Percentiles rank a stretch among this genome's conserved stretches.
Conservation (phyloP, 2,888 invertebrate genomes). For the Dasypolia templi region DNA sequence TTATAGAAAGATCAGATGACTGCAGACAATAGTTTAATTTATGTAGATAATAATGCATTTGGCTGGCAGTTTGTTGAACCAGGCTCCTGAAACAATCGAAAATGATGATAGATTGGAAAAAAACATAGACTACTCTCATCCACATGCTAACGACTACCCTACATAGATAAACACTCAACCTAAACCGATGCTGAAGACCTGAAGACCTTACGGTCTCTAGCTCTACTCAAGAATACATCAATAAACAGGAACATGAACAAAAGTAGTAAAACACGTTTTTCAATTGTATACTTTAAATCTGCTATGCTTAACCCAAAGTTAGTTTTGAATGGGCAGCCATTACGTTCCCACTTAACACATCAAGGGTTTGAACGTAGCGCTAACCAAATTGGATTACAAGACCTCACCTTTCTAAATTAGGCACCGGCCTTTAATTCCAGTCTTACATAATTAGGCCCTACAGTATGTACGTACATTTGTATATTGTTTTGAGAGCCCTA, state of each 20-base stretch:
- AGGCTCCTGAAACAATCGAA: not conserved
- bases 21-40: no score
- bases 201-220: not conserved
- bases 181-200: not conserved
- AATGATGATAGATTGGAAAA: not conserved
- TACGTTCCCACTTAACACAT: slow-evolving; percentile 24
- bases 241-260: not conserved
- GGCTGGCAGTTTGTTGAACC: no score
- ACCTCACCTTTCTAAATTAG: slow-evolving; percentile 32
- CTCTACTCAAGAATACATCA: not conserved
- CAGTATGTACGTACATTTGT: not conserved
- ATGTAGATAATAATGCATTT: no score
- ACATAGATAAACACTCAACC: not conserved
- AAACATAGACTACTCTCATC: no score
- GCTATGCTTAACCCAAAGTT: not conserved
- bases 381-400: slow-evolving; percentile 34
- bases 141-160: not conserved
- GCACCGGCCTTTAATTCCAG: slow-evolving; percentile 5
- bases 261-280: not conserved
- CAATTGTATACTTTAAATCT: not conserved
- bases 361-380: slow-evolving; percentile 11
- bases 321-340: slow-evolving; percentile 22
- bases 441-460: slow-evolving; percentile 26
- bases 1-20: not conserved
- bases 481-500: slow-evolving; percentile 16